Evolutionary conservation across 2,113 vertebrate genomes (phyloP).

Genomic region (Typhlomys cinereus): DNA sequence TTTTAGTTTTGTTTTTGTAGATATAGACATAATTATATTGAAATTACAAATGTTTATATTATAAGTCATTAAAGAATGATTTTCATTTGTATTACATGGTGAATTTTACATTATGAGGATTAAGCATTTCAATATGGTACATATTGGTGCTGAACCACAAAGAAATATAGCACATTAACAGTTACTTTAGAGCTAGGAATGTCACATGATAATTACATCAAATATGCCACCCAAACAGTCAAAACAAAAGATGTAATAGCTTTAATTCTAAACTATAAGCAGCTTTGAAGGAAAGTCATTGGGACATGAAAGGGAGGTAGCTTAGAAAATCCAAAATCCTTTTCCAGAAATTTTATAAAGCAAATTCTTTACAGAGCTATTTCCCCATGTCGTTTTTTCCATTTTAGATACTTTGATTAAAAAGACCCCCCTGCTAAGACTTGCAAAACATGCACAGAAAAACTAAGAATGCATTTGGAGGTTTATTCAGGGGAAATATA

Average conservation of each 20-base stretch:
- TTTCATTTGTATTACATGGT: conserved; percentile 61
- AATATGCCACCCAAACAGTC: conserved; percentile 39
- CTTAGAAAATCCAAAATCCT: conserved; percentile 48
- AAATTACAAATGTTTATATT: conserved; percentile 51
- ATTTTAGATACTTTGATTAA: conserved; percentile 47
- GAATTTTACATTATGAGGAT: conserved; percentile 58
- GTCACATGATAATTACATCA: conserved; percentile 37
- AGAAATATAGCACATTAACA: conserved; percentile 52
- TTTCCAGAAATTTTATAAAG: conserved; percentile 64
- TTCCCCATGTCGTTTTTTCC: conserved; percentile 18
- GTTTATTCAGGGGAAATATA: conserved; percentile 8
- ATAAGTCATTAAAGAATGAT: conserved; percentile 67
- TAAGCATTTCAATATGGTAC: conserved; percentile 31
- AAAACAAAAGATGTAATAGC: neutral
- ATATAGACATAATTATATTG: conserved; percentile 65
- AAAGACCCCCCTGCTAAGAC: neutral
- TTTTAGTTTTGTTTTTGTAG: conserved; percentile 77
- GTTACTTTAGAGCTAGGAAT: conserved; percentile 62
- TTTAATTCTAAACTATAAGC: conserved; percentile 64
- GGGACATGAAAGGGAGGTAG: conserved; percentile 65
- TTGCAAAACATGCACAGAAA: conserved; percentile 60
- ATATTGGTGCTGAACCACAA: conserved; percentile 53
- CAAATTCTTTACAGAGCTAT: conserved; percentile 49
- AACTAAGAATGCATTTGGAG: conserved; percentile 40
- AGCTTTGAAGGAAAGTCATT: conserved; percentile 65